Percentiles rank a stretch among this genome's conserved stretches.
These are phyloP conservation scores for Cephus pygmeus DNA, from an alignment of 2,888 invertebrate species.

Conservation along the genomic window DNA sequence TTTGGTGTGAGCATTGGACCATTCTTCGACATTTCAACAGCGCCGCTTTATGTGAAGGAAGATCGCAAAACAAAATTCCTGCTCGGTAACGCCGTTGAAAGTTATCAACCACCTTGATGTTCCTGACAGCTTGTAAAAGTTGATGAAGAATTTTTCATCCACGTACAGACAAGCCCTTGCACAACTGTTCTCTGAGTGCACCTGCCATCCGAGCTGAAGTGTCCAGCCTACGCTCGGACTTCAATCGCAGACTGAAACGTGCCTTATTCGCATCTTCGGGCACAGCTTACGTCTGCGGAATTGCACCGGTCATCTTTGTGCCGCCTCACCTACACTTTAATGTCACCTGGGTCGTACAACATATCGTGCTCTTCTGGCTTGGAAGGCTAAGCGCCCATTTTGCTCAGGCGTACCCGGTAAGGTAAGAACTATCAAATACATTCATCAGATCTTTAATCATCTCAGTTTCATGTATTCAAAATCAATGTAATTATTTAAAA, in stretches of 20 bases:
- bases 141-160: conserved; percentile 5
- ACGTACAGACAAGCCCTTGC: conserved; percentile 72
- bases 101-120: neutral
- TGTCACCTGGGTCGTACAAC: conserved; percentile 84
- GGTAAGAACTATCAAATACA: conserved; percentile 51
- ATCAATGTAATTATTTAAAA: neutral
- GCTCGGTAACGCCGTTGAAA: conserved; percentile 44
- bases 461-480: neutral
- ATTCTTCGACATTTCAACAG: conserved; percentile 74
- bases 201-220: conserved; percentile 85
- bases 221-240: conserved; percentile 84
- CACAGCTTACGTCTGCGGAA: conserved; percentile 58
- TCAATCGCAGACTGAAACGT: conserved; percentile 89
- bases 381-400: conserved; percentile 76
- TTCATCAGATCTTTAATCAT: neutral
- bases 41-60: conserved; percentile 60
- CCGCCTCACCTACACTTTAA: conserved; percentile 78
- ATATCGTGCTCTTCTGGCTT: conserved; percentile 85
- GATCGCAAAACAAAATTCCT: conserved; percentile 60
- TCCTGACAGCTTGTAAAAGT: neutral
- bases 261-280: conserved; percentile 71
- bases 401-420: conserved; percentile 71
- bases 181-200: conserved; percentile 81
- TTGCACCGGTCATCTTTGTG: conserved; percentile 61
- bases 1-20: conserved; percentile 84